Evolutionary conservation across 2,113 vertebrate species (phyloP), one percentile per base, ranked within the genome.

Genomic region (Triplophysa tibetana): DNA sequence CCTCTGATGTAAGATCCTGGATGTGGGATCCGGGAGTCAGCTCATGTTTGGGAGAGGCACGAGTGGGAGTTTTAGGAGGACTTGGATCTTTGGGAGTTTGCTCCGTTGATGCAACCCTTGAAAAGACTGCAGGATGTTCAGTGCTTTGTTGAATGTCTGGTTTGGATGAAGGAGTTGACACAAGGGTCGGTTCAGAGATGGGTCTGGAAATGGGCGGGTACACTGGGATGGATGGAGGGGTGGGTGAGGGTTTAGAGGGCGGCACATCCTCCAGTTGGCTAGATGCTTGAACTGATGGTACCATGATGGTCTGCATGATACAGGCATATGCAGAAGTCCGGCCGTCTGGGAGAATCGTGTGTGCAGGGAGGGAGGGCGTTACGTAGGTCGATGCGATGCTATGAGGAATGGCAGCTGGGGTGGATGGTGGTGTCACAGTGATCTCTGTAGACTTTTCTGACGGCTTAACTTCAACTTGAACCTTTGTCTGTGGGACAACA

Each of bases 231-330:
- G 60, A 52, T 29, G 78, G 19, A 61, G 80, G 83, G 48, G 38
- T 75, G 74, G 84, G 33, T 16, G 26, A 48, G 38, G 83, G 14
- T 13, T 72, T 48, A 62, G 82, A 45, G 8, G 78, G 67, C 8
- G 67, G 54, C 1, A 41, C 56, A 33, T 80, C 68, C 50, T 75
- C 68, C 68, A 80, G 14, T 0, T 85, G 85, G 67, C 8, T 89
- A 3, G 68, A 16, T 62, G 87, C 81, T 58, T 90, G 89, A 64
- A 86, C 29, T 66, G 87, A 83, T 0, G 92, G 79, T 4, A 94
- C 90, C 86, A 94, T 92, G 70, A 98, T 95, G 14, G 94, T 94
- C 88, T 96, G 95, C 90, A 98, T 96, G 80, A 96, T 96, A 83
- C 94, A 95, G 33, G 97, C 96, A 5, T 98, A 98, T 26, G 97